Percentiles rank a stretch among this genome's conserved stretches.
These are phyloP conservation scores for Zosterops hypoxanthus DNA, from an alignment of 2,113 vertebrate genomes.

Conservation along the genomic window DNA sequence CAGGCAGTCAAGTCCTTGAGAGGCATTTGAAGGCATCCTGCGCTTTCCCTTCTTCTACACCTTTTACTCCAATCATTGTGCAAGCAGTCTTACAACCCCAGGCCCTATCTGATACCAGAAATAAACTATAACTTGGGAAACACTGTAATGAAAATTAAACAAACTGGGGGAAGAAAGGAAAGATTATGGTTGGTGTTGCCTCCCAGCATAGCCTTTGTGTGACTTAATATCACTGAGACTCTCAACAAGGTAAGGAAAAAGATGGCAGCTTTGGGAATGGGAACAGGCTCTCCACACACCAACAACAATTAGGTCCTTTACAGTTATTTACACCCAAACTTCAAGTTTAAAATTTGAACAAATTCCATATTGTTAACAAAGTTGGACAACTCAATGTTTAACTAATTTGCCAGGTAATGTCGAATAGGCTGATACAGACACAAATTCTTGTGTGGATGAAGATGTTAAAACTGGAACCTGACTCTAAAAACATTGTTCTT, in stretches of 20 bases:
- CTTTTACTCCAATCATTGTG: accelerated
- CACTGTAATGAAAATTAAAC: neutral
- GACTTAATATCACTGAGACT: neutral
- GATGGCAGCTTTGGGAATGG: neutral
- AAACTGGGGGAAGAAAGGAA: accelerated
- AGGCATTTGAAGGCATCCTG: neutral
- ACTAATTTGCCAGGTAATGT: neutral
- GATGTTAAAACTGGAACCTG: neutral
- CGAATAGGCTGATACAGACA: neutral
- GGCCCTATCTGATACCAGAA: neutral
- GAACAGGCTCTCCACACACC: neutral
- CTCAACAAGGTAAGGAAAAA: neutral
- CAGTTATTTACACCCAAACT: neutral
- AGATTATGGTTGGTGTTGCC: neutral
- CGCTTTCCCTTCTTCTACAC: neutral
- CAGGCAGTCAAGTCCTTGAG: neutral
- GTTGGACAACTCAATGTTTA: neutral
- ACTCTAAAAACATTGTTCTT: neutral
- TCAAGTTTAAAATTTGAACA: neutral
- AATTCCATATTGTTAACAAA: neutral
- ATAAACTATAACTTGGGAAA: neutral
- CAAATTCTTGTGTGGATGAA: neutral
- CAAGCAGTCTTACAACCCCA: neutral
- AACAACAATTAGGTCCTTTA: neutral
- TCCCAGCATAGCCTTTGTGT: neutral